Evolutionary conservation across 1,140 invertebrate genomes (phyloP).

Genomic region (Drosophila parvula): DNA sequence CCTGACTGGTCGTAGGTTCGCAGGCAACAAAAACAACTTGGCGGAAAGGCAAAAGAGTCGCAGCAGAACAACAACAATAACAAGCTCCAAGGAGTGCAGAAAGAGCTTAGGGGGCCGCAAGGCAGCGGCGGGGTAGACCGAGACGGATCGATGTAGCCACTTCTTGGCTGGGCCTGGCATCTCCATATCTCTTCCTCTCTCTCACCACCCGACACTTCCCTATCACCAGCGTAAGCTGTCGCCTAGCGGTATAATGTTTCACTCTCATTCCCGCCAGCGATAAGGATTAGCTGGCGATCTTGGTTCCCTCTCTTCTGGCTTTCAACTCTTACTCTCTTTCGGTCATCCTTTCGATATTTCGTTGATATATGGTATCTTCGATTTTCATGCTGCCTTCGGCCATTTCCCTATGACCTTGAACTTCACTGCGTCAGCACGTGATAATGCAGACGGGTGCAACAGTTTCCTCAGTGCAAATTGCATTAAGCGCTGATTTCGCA

Average conservation of each 20-base stretch:
- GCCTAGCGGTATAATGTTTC: slow-evolving; percentile 23
- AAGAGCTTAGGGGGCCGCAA: neutral
- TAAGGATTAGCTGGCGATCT: slow-evolving; percentile 35
- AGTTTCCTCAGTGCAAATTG: slow-evolving; percentile 42
- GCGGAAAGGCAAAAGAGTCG: slow-evolving; percentile 61
- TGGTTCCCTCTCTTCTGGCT: neutral
- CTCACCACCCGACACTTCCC: neutral
- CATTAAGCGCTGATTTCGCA: slow-evolving; percentile 41
- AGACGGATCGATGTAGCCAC: slow-evolving; percentile 47
- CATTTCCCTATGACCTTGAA: slow-evolving; percentile 70
- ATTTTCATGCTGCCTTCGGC: slow-evolving; percentile 17
- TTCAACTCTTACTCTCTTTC: neutral
- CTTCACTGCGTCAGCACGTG: slow-evolving; percentile 54
- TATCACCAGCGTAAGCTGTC: neutral
- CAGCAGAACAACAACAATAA: slow-evolving; percentile 43
- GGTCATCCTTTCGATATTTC: slow-evolving; percentile 17
- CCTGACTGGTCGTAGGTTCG: slow-evolving; percentile 75
- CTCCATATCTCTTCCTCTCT: neutral
- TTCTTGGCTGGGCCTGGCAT: slow-evolving; percentile 20
- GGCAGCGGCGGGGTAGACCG: slow-evolving; percentile 3
- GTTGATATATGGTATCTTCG: slow-evolving; percentile 13
- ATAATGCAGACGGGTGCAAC: slow-evolving; percentile 41
- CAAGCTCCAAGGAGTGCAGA: slow-evolving; percentile 18
- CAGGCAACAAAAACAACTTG: slow-evolving; percentile 72
- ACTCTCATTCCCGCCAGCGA: slow-evolving; percentile 8